Evolutionary conservation across 1,140 invertebrate genomes (phyloP).

Genomic region (Bathynomus jamesi): DNA sequence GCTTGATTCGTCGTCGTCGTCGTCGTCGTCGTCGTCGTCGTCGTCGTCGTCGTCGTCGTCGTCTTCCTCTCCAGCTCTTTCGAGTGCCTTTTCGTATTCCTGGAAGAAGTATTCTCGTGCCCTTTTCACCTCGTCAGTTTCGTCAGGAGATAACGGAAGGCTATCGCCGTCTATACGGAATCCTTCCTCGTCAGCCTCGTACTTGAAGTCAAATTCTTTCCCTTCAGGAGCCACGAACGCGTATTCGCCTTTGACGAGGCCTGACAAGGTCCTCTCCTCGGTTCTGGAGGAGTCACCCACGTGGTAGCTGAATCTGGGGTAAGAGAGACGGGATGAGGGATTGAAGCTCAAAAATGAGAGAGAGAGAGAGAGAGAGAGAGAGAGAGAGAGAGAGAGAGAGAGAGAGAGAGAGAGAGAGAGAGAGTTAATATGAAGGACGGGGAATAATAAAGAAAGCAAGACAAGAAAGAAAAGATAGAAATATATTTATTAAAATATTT

Average conservation of each 20-base stretch:
- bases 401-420: neutral
- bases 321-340: neutral
- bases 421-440: neutral
- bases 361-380: neutral
- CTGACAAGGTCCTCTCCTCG: constrained; percentile 38
- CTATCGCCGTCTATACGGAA: constrained; percentile 37
- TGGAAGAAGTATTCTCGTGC: constrained; percentile 32
- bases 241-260: constrained; percentile 43
- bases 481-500: neutral
- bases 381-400: neutral
- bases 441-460: neutral
- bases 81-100: constrained; percentile 29
- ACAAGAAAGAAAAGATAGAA: neutral
- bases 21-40: neutral
- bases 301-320: constrained; percentile 29
- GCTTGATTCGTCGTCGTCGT: neutral
- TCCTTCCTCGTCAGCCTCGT: constrained; percentile 42
- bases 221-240: constrained; percentile 44
- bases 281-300: constrained; percentile 26
- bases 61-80: constrained; percentile 21
- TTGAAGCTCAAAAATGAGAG: neutral
- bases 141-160: constrained; percentile 31
- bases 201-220: constrained; percentile 41
- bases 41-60: constrained; percentile 26
- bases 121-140: constrained; percentile 35